Base-by-base conservation (phyloP, 2,113 vertebrate species). In the Triplophysa dalaica region DNA sequence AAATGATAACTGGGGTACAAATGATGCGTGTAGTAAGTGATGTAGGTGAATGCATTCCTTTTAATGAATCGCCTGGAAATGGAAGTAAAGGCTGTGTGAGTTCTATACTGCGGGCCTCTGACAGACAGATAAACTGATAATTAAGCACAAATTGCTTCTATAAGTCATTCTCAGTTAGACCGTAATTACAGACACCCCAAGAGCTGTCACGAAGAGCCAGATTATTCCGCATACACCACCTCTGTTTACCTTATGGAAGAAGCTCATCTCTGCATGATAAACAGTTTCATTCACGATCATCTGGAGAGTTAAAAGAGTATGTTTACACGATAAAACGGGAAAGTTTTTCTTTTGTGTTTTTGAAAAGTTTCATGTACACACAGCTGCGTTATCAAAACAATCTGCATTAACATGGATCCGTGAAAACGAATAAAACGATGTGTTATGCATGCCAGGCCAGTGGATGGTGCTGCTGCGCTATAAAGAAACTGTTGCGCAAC, bases 11-110 rank as follows among this genome's bases (percentile, higher is more conserved):
- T 56, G 24, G 9, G 77, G 43, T 26, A 61, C 43, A 12, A 21
- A 52, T 29, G 63, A n/a, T 56, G 19, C 17, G 1, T 8, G 6
- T 41, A 22, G 58, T 75, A 80, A 74, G 16, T 17, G 16, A 19
- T 13, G 11, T 21, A 60, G 54, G 54, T 19, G 6, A 69, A 62
- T 29, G 26, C 54, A 8, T 14, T 56, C n/a, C 54, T 38, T 33
- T 70, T 82, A 48, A 21, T 38, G 29, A 77, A 72, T 77, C 24
- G 75, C n/a, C 24, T 9, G 48, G 41, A 72, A 77, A 77, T 70
- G 24, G 21, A 62, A 68, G 70, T 45, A n/a, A 77, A 76, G 72
- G 17, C 58, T 11, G 21, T 63, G 26, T 43, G 29, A 43, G 26
- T 2, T 26, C 9, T 29, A n/a, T 41, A 60, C 54, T 61, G 54